Evolutionary conservation across 1,140 invertebrate genomes (phyloP), one percentile per base, ranked within the genome.

Genomic region (Brachionus rubens): DNA sequence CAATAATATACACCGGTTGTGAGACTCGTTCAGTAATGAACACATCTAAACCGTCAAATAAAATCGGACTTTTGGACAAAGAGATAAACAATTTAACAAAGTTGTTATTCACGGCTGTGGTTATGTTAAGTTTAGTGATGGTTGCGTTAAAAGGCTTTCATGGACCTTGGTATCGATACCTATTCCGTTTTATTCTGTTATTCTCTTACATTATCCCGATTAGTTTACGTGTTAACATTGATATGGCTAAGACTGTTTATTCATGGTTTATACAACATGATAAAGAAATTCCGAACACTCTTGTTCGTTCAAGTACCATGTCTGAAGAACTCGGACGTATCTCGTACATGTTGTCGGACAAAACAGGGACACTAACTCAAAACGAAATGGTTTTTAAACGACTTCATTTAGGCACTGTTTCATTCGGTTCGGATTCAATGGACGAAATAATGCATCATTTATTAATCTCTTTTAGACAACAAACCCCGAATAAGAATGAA

Each of bases 171-270:
- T 97, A 95, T 82, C 86, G 91, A 78, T 98, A 98, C 82, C 89
- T 96, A 86, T 96, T 98, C 85, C 87, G 96, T 80, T 99, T 98
- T 82, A 89, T 98, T 70, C 87, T 99, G 7, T 88, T 99, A 0
- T 99, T 99, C 85, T 98, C 96, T 0, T 99, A 99, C 85, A 98
- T 99, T 76, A 98, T 99, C 82, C 96, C 96, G 14, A 96, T 99
- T 78, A 93, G 94, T 87, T 88, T 99, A 79, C 86, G 96, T 77
- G 96, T 99, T 0, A 99, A 99, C 86, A 87, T 99, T 75, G 97
- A 99, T 81, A 95, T 99, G 91, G 95, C 94, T 0, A 99, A 99
- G 86, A 90, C 91, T 0, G 97, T 93, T 81, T 99, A 99, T 83
- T 93, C 96, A 0, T 98, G 92, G 91, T 90, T 92, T 79, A 98